phyloP scores from a whole-genome alignment of 2,113 vertebrate genomes.

The Dipodomys spectabilis region DNA sequence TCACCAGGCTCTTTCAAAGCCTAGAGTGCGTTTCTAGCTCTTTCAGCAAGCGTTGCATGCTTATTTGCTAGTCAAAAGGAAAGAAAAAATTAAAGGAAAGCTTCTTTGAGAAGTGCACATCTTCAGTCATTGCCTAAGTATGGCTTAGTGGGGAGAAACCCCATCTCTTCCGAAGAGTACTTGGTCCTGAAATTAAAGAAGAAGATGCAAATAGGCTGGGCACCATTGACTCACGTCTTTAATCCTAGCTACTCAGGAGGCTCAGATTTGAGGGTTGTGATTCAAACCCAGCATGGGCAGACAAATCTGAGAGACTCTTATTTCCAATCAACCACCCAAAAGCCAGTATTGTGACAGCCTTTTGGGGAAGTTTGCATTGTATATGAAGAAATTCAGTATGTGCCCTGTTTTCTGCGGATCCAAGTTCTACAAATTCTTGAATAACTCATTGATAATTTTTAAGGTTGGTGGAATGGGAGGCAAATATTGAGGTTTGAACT shows the following conservation, averaged over 20 bases:
- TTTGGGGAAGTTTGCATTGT: not conserved
- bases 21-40: not conserved
- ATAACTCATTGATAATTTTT: too few relatives aligned
- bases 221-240: too few relatives aligned
- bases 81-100: not conserved
- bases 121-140: not conserved
- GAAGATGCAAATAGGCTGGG: not conserved
- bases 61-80: constrained; percentile 15
- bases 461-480: too few relatives aligned
- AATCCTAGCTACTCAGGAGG: too few relatives aligned
- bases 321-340: too few relatives aligned
- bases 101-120: not conserved
- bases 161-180: not conserved
- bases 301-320: too few relatives aligned
- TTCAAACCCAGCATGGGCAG: too few relatives aligned
- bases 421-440: not conserved
- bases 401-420: not conserved
- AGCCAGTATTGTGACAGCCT: not conserved
- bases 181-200: not conserved
- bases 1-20: not conserved
- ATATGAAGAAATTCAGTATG: not conserved
- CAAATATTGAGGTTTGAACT: too few relatives aligned
- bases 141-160: too few relatives aligned
- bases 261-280: too few relatives aligned
- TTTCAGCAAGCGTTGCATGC: constrained; percentile 5